Evolutionary conservation across 1,140 invertebrate genomes (phyloP).

Genomic region (Drosophila simulans): DNA sequence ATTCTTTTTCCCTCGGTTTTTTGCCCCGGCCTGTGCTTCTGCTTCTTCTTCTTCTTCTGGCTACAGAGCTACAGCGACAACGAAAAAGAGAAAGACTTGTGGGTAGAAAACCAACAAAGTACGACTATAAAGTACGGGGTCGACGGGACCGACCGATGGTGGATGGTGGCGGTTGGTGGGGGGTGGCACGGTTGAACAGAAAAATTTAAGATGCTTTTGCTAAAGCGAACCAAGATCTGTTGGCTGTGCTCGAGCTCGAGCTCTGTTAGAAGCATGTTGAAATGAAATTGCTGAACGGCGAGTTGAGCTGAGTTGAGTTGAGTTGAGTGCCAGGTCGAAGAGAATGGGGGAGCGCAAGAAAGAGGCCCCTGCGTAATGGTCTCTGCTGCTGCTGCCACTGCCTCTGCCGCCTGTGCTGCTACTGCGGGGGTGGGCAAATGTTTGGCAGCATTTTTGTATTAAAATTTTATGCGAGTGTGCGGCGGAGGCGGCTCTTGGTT

Average conservation of each 20-base stretch:
- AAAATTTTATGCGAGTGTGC: slow-evolving; percentile 63
- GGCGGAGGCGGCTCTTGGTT: slow-evolving; percentile 26
- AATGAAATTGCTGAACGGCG: slow-evolving; percentile 75
- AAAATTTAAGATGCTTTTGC: slow-evolving; percentile 82
- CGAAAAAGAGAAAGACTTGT: slow-evolving; percentile 83
- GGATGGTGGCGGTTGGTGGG: neutral
- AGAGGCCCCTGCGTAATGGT: slow-evolving; percentile 60
- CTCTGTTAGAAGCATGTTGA: slow-evolving; percentile 78
- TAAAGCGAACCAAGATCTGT: slow-evolving; percentile 71
- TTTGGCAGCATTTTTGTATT: slow-evolving; percentile 79
- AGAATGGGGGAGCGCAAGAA: slow-evolving; percentile 35
- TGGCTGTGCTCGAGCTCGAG: slow-evolving; percentile 31
- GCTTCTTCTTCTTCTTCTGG: slow-evolving; percentile 32
- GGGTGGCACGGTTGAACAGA: slow-evolving; percentile 37
- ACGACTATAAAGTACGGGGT: slow-evolving; percentile 75
- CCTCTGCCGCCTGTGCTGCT: slow-evolving; percentile 11
- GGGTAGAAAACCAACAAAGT: slow-evolving; percentile 83
- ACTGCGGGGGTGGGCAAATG: slow-evolving; percentile 63
- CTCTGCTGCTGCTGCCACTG: slow-evolving; percentile 31
- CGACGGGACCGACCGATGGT: slow-evolving; percentile 1
- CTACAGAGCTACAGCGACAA: slow-evolving; percentile 55
- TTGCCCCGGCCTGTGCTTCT: slow-evolving; percentile 48
- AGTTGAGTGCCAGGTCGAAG: slow-evolving; percentile 61
- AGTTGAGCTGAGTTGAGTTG: slow-evolving; percentile 10
- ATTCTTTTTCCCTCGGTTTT: slow-evolving; percentile 66